These are phyloP conservation scores for Drosophila quadrilineata DNA, from an alignment of 1,140 invertebrate genomes.

Conservation along the genomic window DNA sequence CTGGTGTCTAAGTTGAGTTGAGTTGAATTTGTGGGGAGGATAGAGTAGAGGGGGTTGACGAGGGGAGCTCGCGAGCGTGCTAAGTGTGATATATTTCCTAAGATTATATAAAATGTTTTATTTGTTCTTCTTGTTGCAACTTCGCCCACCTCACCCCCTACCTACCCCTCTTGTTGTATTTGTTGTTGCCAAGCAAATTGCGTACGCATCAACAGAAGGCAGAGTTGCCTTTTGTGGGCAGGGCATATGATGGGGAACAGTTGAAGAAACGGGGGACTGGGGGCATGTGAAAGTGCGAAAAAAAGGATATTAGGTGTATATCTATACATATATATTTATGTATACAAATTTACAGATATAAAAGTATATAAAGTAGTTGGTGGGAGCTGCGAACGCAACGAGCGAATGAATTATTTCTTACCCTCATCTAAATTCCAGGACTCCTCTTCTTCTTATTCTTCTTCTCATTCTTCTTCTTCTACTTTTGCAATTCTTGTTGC, in stretches of 20 bases:
- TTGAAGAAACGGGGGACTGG: conserved; percentile 7
- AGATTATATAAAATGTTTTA: conserved; percentile 81
- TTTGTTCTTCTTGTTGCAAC: conserved; percentile 67
- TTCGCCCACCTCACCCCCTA: background rate
- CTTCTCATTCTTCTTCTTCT: background rate
- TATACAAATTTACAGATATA: background rate
- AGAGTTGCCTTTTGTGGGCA: no score
- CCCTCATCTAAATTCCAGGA: conserved; percentile 63
- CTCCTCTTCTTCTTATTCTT: conserved; percentile 13
- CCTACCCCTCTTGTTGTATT: background rate
- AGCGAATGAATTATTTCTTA: conserved; percentile 70
- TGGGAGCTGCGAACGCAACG: conserved; percentile 39
- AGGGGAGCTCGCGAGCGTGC: conserved; percentile 38
- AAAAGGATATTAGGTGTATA: conserved; percentile 70
- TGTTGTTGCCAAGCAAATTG: conserved; percentile 64
- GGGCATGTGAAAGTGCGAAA: conserved; percentile 51
- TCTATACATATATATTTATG: conserved; percentile 4
- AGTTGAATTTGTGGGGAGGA: background rate
- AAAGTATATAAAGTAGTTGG: background rate
- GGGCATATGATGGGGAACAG: no score
- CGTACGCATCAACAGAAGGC: conserved; percentile 48
- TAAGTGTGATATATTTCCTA: conserved; percentile 81
- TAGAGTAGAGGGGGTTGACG: background rate
- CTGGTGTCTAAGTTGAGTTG: no score
- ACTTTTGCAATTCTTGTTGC: background rate